Evolutionary conservation across 2,113 vertebrate genomes (phyloP).

Genomic region (Cyanoderma ruficeps): DNA sequence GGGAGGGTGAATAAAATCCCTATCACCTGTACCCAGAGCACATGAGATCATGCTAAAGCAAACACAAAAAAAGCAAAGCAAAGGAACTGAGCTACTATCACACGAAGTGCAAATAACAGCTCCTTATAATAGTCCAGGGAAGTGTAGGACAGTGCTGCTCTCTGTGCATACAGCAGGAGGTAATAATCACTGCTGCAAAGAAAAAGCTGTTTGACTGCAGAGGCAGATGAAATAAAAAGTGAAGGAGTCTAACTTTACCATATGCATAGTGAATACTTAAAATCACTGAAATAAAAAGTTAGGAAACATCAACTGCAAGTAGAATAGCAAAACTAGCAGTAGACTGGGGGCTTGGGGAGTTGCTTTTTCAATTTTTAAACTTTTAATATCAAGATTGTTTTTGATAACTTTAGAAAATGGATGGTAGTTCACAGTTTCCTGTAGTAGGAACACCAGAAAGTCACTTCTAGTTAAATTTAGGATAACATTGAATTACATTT

Average conservation of each 20-base stretch:
- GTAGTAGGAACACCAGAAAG: neutral
- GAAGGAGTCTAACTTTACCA: neutral
- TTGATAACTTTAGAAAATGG: neutral
- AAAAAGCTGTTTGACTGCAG: neutral
- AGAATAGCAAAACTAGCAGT: neutral
- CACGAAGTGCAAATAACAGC: neutral
- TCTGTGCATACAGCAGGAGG: neutral
- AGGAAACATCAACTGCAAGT: neutral
- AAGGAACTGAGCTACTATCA: neutral
- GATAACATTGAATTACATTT: neutral
- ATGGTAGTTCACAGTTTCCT: neutral
- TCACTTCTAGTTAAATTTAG: neutral
- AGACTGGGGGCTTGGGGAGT: accelerated
- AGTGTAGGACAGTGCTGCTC: neutral
- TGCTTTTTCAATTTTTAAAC: neutral
- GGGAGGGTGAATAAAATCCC: neutral
- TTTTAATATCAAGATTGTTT: neutral
- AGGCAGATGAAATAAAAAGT: neutral
- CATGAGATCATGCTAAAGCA: neutral
- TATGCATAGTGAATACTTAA: neutral
- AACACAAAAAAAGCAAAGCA: neutral
- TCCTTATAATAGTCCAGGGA: neutral
- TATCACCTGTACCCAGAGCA: neutral
- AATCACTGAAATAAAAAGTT: neutral
- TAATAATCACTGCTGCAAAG: neutral